Evolutionary conservation across 2,888 invertebrate species (phyloP), one percentile per base, ranked within the genome.

Genomic region (Physocephala rufipes): DNA sequence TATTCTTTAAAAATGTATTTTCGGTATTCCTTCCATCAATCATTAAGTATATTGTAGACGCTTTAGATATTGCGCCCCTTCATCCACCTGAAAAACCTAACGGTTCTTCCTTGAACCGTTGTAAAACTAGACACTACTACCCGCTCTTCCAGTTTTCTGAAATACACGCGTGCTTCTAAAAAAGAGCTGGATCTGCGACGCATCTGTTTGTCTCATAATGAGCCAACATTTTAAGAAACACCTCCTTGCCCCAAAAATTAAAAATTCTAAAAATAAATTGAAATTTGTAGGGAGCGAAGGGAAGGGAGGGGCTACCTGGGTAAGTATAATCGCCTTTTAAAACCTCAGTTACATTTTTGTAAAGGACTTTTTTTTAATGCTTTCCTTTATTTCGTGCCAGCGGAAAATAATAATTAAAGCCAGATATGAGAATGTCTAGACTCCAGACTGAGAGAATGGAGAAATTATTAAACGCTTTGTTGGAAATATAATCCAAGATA

Each of bases 401-500:
- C 21, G 13, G 13, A 2, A 21, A 24, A 51, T n/a, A 9, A 13
- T 5, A 65, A 65, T n/a, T 49, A 49, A 7, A 49, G 28, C 16
- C 5, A 43, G 43, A 16, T 47, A 51, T 28, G 13, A 19, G 64
- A 61, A 55, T 67, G 73, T 73, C 73, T 73, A 73, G 73, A 73
- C 73, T 73, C 73, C 70, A 73, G 73, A 73, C 73, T 61, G n/a
- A 67, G 51, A 63, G 64, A 73, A 58, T 62, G 55, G 30, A 49
- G 45, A 19, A 28, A 19, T 12, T 24, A 21, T 59, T 59, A 16
- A 2, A 49, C 24, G 61, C 15, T 21, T 70, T 63, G 30, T 53
- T 47, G 70, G 55, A 69, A 73, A 71, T 71, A 66, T 43, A 73
- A 67, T 73, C 63, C 51, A 30, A 49, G 68, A 47, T 67, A 45